These are phyloP conservation scores for Acyrthosiphon pisum DNA, from an alignment of 1,140 invertebrate species.

Conservation along the genomic window DNA sequence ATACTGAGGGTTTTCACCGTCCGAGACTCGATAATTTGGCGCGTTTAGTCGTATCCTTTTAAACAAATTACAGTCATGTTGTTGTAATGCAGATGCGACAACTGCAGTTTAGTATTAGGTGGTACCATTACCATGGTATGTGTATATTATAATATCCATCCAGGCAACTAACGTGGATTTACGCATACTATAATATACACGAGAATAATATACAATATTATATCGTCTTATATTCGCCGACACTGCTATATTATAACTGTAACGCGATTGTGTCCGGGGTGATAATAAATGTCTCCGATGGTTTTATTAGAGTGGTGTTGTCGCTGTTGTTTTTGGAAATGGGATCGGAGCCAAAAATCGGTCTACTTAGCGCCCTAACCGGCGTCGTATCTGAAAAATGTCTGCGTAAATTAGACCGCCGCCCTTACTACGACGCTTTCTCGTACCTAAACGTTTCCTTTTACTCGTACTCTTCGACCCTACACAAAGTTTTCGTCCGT, in stretches of 20 bases:
- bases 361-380: constrained; percentile 6
- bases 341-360: constrained; percentile 7
- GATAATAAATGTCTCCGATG: neutral
- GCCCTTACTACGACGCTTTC: neutral
- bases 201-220: neutral
- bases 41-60: neutral
- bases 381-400: neutral
- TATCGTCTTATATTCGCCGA: neutral
- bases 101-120: neutral
- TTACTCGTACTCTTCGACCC: neutral
- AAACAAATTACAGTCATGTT: neutral
- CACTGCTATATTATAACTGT: neutral
- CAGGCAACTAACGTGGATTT: neutral
- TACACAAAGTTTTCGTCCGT: neutral
- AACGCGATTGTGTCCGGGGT: neutral
- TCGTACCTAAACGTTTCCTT: neutral
- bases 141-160: neutral
- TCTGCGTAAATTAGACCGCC: constrained; percentile 19
- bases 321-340: constrained; percentile 16
- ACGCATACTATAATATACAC: neutral
- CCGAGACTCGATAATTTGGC: neutral
- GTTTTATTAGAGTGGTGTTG: constrained; percentile 27
- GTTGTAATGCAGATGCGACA: neutral
- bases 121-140: neutral
- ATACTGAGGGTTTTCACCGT: neutral